phyloP scores from a whole-genome alignment of 2,113 vertebrate species.

The Neofelis nebulosa region DNA sequence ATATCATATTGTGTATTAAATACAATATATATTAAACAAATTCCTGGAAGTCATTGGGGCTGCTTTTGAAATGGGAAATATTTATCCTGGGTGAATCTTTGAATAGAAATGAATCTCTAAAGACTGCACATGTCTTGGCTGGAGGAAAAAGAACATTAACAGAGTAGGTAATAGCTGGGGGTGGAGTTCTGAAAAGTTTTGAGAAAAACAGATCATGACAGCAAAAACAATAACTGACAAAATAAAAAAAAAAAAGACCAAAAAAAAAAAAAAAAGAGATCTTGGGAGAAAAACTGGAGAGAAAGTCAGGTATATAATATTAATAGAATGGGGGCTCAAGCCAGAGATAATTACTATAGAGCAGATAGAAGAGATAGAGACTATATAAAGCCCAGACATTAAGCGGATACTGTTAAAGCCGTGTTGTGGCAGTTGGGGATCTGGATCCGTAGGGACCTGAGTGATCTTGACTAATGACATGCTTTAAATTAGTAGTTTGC shows the following conservation, averaged over 20 bases:
- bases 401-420: background rate
- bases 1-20: too few relatives aligned
- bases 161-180: background rate
- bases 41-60: background rate
- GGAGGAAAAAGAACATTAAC: background rate
- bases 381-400: background rate
- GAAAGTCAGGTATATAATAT: background rate
- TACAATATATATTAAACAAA: background rate
- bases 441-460: background rate
- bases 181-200: conserved; percentile 7
- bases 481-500: background rate
- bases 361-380: background rate
- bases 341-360: background rate
- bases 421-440: background rate
- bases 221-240: background rate
- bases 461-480: background rate
- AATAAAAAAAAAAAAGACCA: background rate
- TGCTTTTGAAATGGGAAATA: background rate
- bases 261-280: background rate
- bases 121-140: background rate
- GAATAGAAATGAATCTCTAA: background rate
- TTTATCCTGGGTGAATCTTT: background rate
- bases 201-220: background rate
- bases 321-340: background rate
- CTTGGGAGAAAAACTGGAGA: background rate